phyloP scores from a whole-genome alignment of 2,113 vertebrate genomes.

The human region GRCh38 chrX:54063501-54064000 shows the following conservation, averaged over 20 bases:
- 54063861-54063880: not conserved
- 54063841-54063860: not conserved
- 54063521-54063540: not conserved
- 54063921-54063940: not conserved
- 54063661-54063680: not conserved
- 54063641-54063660: not conserved
- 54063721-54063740: not conserved
- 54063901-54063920: not conserved
- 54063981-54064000: not conserved
- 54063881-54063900: not conserved
- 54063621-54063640: not conserved
- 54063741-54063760: not conserved
- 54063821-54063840: not conserved
- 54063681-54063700: not conserved
- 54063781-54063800: too few species aligned
- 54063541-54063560: not conserved
- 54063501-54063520: not conserved
- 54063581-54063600: not conserved
- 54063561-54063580: not conserved
- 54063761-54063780: not conserved
- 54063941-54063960: not conserved
- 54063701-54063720: not conserved
- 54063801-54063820: not conserved
- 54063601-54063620: not conserved
- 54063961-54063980: not conserved